Evolutionary conservation across 2,113 vertebrate genomes (phyloP).

Genomic region (Scartelaos histophorus): DNA sequence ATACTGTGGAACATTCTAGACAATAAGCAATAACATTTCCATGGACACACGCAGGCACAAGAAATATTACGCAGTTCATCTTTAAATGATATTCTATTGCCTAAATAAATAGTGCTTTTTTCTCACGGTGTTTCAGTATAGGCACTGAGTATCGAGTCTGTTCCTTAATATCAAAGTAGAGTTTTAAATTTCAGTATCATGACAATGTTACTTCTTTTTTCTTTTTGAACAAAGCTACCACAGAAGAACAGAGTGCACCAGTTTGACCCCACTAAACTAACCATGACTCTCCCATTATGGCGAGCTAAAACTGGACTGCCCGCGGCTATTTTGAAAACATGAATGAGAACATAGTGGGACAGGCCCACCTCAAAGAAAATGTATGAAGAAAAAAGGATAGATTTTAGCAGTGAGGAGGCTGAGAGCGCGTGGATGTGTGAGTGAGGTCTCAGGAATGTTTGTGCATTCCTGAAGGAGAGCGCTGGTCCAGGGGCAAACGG

Average conservation of each 20-base stretch:
- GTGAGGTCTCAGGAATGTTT: conserved; percentile 63
- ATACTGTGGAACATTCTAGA: no score
- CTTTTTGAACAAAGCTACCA: not conserved
- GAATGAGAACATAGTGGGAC: not conserved
- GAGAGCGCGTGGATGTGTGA: conserved; percentile 43
- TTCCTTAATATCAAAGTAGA: no score
- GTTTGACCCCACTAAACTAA: not conserved
- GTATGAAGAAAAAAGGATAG: not conserved
- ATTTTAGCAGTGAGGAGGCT: conserved; percentile 7
- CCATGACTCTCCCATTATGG: not conserved
- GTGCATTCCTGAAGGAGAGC: conserved; percentile 60
- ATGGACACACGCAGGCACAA: no score
- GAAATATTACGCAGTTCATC: no score
- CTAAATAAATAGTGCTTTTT: no score
- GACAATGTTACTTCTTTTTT: no score
- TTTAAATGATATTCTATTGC: no score
- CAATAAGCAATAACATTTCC: no score
- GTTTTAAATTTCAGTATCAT: no score
- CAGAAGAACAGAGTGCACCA: not conserved
- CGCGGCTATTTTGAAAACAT: not conserved
- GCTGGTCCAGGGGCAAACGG: not conserved
- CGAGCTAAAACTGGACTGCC: not conserved
- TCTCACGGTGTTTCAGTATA: no score
- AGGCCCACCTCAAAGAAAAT: not conserved
- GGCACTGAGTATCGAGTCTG: no score